Base-by-base conservation (phyloP, 2,113 vertebrate species). In the Elgaria multicarinata region DNA sequence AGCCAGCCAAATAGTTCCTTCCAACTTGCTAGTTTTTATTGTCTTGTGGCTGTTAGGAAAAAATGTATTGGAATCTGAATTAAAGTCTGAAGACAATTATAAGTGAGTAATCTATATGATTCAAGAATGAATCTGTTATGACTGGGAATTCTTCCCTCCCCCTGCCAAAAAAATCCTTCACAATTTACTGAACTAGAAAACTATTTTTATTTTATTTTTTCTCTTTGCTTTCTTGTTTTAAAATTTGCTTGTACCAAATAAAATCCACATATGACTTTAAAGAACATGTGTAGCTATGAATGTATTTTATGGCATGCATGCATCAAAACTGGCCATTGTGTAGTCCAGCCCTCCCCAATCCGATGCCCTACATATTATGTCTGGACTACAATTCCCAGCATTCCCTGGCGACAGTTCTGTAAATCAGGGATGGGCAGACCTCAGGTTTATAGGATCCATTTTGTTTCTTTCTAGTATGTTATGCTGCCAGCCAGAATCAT, bases 1-100 rank as follows among this genome's bases (percentile, higher is more conserved):
- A 6, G 46, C 31, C 46, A 33, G 10, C 28, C 83, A 26, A 85
- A 86, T 3, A 93, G 90, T n/a, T 93, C 91, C 86, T 93, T 92
- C 67, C 64, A 91, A 39, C 69, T 58, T n/a, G 31, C 36, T 16
- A 87, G 36, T 77, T 24, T 50, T 14, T 46, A 55, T 18, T 26
- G 36, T 20, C 0, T 22, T 14, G 58, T 36, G 31, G 6, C 44
- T 14, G 28, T 46, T 9, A 13, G 72, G 75, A 16, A 55, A n/a
- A 77, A 62, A 67, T 8, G 31, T 31, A 78, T n/a, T 67, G 55
- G 75, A 76, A 62, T 26, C 66, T 72, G 31, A 85, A 39, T 74
- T 86, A 13, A 75, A 58, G 36, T 75, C 13, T 31, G n/a, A 86
- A 18, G 78, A 64, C 55, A 77, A 66, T 42, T 26, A 58, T 42